Percentiles rank a stretch among this genome's conserved stretches.
These are phyloP conservation scores for Meriones unguiculatus DNA, from an alignment of 2,113 vertebrate species.

Conservation along the genomic window DNA sequence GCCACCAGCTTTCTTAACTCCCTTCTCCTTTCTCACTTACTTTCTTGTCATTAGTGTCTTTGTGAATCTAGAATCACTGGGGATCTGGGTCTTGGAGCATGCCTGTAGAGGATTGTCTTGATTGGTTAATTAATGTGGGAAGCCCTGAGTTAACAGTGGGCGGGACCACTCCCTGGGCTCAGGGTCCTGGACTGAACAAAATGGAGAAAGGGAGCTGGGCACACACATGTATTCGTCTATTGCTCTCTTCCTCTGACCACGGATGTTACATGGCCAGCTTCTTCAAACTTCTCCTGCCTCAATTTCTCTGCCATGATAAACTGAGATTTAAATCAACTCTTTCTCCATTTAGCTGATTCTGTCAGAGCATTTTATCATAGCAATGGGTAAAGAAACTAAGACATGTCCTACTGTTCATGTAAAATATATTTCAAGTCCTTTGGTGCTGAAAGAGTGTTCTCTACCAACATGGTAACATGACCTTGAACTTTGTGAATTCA, in stretches of 20 bases:
- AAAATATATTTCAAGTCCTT: neutral
- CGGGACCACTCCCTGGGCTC: neutral
- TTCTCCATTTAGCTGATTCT: neutral
- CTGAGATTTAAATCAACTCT: neutral
- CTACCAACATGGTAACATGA: neutral
- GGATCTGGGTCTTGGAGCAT: too few relatives aligned
- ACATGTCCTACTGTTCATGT: neutral
- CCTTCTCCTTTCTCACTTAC: neutral
- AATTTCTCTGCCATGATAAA: neutral
- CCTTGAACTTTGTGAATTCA: neutral
- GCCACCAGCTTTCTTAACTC: neutral
- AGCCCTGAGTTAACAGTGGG: neutral
- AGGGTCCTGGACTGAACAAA: neutral
- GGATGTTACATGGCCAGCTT: neutral
- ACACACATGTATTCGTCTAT: neutral
- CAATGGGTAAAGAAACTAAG: neutral
- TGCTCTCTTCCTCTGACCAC: neutral
- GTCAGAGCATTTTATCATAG: neutral
- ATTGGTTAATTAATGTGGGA: neutral
- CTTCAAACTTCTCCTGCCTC: neutral
- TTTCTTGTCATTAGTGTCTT: neutral
- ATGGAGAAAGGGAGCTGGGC: neutral
- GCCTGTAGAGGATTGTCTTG: neutral
- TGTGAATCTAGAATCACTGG: neutral
- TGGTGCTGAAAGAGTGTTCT: neutral